These are phyloP conservation scores for Brachymystax lenok DNA, from an alignment of 2,797 vertebrate species.

Conservation along the genomic window DNA sequence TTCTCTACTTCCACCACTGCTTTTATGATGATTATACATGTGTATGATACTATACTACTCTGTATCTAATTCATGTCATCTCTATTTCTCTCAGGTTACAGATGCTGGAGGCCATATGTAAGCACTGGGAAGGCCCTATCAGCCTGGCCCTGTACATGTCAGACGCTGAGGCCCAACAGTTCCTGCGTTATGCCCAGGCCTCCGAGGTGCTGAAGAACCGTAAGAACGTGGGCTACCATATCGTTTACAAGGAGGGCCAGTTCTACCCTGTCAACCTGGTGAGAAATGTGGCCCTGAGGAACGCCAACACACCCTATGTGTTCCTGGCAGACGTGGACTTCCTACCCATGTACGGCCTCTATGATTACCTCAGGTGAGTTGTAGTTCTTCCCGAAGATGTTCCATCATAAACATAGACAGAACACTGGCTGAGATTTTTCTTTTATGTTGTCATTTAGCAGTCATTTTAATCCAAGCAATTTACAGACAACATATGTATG, in stretches of 20 bases:
- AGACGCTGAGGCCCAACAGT: conserved; percentile 92
- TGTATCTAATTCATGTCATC: background rate
- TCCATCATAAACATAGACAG: background rate
- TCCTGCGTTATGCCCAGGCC: conserved; percentile 89
- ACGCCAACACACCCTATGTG: conserved; percentile 89
- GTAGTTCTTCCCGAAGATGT: background rate
- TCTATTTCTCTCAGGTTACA: conserved; percentile 78
- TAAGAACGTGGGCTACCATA: conserved; percentile 90
- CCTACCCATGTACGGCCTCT: conserved; percentile 94
- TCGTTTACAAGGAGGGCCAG: conserved; percentile 93
- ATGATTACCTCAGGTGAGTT: conserved; percentile 89
- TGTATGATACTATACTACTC: background rate
- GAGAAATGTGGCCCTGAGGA: conserved; percentile 89
- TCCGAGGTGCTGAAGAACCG: conserved; percentile 89
- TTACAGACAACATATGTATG: background rate
- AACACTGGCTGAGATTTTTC: background rate
- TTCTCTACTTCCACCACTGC: background rate
- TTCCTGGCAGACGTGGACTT: conserved; percentile 96
- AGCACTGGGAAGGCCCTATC: conserved; percentile 95
- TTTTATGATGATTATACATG: background rate
- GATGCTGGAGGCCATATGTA: conserved; percentile 96
- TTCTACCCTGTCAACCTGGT: conserved; percentile 95
- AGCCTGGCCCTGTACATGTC: conserved; percentile 97
- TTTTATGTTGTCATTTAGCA: background rate
- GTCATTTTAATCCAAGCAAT: background rate